Evolutionary conservation across 1,140 invertebrate species (phyloP).

Genomic region (Magallana angulata): DNA sequence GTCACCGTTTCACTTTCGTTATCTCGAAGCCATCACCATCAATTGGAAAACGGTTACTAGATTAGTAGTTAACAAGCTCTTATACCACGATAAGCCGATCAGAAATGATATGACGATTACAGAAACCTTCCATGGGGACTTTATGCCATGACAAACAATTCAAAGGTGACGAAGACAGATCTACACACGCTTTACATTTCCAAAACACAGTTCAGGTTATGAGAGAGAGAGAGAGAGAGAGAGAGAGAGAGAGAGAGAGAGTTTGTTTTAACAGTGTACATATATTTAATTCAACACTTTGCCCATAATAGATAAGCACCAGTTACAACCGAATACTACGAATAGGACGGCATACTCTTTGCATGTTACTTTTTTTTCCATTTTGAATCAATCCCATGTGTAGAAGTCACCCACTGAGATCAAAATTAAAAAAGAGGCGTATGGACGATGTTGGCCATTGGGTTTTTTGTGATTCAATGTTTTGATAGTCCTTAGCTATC

Average conservation of each 20-base stretch:
- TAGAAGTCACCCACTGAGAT: conserved; percentile 16
- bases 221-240: no score
- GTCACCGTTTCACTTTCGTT: conserved; percentile 29
- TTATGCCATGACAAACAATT: no score
- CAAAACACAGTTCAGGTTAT: no score
- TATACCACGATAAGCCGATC: conserved; percentile 3
- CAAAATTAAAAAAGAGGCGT: conserved; percentile 27
- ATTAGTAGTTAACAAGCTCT: conserved; percentile 27
- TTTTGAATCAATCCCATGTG: background rate
- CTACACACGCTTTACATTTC: no score
- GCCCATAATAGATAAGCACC: no score
- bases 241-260: no score
- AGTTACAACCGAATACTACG: no score
- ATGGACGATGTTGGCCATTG: conserved; percentile 12
- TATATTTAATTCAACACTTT: no score
- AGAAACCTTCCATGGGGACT: background rate
- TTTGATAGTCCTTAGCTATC: conserved; percentile 30
- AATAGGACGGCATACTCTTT: background rate
- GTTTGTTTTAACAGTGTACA: no score
- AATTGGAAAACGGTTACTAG: conserved; percentile 35
- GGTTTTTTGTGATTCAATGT: conserved; percentile 23
- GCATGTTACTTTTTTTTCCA: background rate
- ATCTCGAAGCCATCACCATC: conserved; percentile 16
- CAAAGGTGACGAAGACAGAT: no score
- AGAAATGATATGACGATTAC: conserved; percentile 20